A percentile compares a stretch with the other conserved stretches of the same genome.
Conservation (phyloP, 2,888 invertebrate genomes). For the Drosophila imparisetae region DNA sequence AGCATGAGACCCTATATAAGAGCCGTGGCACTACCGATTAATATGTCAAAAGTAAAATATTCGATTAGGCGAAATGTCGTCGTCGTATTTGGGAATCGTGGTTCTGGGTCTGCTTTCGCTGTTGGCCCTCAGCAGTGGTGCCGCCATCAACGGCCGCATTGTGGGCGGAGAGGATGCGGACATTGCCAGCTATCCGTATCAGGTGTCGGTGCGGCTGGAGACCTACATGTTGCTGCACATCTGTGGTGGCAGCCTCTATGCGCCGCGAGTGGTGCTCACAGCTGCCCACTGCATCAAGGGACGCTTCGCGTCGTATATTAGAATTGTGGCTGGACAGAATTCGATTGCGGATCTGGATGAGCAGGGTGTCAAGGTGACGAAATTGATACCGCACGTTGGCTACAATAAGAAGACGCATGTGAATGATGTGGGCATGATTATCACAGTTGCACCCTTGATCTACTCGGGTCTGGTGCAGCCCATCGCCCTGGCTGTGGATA, state of each 20-base stretch:
- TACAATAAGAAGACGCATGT: conserved; percentile 84
- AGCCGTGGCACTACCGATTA: conserved; percentile 3
- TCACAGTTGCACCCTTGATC: conserved; percentile 85
- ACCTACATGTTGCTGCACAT: conserved; percentile 70
- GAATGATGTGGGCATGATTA: conserved; percentile 87
- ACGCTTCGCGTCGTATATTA: conserved; percentile 69
- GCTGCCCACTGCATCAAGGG: conserved; percentile 78
- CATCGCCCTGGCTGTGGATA: conserved; percentile 78
- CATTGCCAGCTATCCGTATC: conserved; percentile 65
- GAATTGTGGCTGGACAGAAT: conserved; percentile 73
- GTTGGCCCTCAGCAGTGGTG: conserved; percentile 30
- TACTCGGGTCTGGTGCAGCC: conserved; percentile 84
- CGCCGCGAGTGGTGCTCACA: conserved; percentile 65
- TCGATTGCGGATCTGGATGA: conserved; percentile 69
- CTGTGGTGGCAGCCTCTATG: conserved; percentile 75
- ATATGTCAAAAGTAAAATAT: conserved; percentile 8
- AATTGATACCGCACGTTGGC: conserved; percentile 65
- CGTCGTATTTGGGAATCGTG: conserved; percentile 38
- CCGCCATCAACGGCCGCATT: conserved; percentile 53
- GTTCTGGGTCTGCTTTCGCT: conserved; percentile 38
- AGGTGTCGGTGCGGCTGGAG: conserved; percentile 73
- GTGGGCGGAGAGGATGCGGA: conserved; percentile 68
- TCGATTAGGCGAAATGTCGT: conserved; percentile 38
- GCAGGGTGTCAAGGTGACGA: conserved; percentile 64
- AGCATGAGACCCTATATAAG: conserved; percentile 55